These are phyloP conservation scores for Planiliza haematocheilus DNA, from an alignment of 2,113 vertebrate species.

Conservation along the genomic window DNA sequence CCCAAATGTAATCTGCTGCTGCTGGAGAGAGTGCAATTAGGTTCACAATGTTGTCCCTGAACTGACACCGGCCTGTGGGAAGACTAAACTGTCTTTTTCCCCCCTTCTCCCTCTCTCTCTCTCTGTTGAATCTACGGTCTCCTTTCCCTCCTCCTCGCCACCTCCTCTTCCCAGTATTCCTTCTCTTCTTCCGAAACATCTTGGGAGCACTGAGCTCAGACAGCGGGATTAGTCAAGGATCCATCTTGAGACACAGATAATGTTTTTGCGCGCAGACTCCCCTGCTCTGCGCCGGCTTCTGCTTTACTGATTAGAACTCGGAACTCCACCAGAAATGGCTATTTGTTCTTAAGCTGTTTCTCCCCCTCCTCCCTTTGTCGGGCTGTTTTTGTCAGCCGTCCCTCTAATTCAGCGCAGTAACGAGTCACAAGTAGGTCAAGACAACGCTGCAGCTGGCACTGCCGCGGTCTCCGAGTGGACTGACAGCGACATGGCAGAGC, in stretches of 20 bases:
- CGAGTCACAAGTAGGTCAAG: conserved; percentile 82
- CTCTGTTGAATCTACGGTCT: conserved; percentile 45
- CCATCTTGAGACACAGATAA: conserved; percentile 85
- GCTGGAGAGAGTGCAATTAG: conserved; percentile 53
- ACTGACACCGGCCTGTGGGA: conserved; percentile 63
- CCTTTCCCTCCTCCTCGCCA: conserved; percentile 45
- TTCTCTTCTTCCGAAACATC: conserved; percentile 78
- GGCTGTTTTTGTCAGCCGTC: conserved; percentile 75
- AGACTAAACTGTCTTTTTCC: conserved; percentile 47
- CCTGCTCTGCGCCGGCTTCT: conserved; percentile 74
- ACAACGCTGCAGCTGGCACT: conserved; percentile 62
- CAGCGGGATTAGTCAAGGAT: conserved; percentile 86
- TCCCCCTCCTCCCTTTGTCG: conserved; percentile 60
- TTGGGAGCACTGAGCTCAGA: conserved; percentile 81
- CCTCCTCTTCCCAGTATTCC: conserved; percentile 69
- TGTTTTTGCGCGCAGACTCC: conserved; percentile 78
- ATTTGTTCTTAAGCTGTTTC: conserved; percentile 79
- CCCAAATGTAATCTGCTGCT: conserved; percentile 45
- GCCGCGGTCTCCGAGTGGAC: conserved; percentile 58
- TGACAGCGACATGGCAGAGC: conserved; percentile 77
- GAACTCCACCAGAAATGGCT: conserved; percentile 75
- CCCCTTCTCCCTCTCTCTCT: neutral
- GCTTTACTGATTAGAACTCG: conserved; percentile 76
- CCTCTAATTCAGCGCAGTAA: conserved; percentile 69
- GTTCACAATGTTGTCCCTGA: conserved; percentile 55